Base-by-base conservation (phyloP, 2,113 vertebrate genomes). In the Chitala chitala region DNA sequence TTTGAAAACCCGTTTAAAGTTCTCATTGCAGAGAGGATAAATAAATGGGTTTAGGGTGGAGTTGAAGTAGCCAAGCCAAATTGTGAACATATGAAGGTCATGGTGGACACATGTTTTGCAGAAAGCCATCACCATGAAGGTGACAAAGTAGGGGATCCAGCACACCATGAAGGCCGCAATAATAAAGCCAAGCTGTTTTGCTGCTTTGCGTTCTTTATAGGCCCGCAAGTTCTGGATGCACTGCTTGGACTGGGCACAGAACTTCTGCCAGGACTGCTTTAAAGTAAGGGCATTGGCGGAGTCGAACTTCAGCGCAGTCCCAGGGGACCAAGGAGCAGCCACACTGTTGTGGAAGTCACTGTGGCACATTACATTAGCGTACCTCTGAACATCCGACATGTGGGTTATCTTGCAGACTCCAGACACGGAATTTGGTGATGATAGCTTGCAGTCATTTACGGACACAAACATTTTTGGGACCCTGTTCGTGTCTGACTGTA, bases 51-150 rank as follows among this genome's bases (percentile, higher is more conserved):
- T 98, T 20, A 99, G 78, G 0, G 95, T 96, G 65, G 97, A 99
- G 85, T 99, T 99, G 72, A 99, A 83, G 76, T 98, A 99, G 38
- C 97, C 97, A 0, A 99, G 87, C 97, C 97, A 99, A 77, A 96
- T 94, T 12, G 97, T 97, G 82, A 92, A 90, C 93, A 91, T 99
- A 78, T 94, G 94, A 13, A 94, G 82, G 0, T 85, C 76, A 42
- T 94, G 89, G 26, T 85, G 89, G 2, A 91, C 82, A 1, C 90
- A 93, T 33, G 78, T 82, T 72, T 81, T 81, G 44, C 92, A 95
- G 84, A 94, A 94, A 0, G 94, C 96, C 78, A 91, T 89, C 69
- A 98, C 92, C 92, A 95, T 94, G 77, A 96, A 99, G 13, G 88
- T 84, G 36, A 98, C 91, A 58, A 98, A 98, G 83, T 99, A 99